A percentile compares a stretch with the other conserved stretches of the same genome.
Evolutionary conservation across 2,797 vertebrate genomes (phyloP).

Genomic region (Bradypodion pumilum): DNA sequence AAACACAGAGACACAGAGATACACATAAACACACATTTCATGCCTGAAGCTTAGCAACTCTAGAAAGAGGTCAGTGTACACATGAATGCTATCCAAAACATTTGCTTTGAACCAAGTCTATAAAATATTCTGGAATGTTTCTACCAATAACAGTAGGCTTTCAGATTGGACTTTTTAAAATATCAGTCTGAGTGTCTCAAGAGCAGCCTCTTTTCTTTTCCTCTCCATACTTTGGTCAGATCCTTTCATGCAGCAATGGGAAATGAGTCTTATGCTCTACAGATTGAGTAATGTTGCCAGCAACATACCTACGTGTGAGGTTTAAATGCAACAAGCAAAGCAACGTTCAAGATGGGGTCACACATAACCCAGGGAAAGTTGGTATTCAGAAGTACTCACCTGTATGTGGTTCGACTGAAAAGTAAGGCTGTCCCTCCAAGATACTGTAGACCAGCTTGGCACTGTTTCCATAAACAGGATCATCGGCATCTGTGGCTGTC

Average conservation of each 20-base stretch:
- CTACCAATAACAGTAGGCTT: neutral
- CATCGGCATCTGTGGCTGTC: slow-evolving; percentile 95
- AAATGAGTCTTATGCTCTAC: neutral
- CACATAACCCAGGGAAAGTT: neutral
- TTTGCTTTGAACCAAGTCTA: neutral
- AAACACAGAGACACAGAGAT: neutral
- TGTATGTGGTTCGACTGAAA: slow-evolving; percentile 95
- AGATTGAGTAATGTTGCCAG: neutral
- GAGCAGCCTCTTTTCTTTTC: neutral
- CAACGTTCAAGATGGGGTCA: accelerated
- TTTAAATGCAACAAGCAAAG: neutral
- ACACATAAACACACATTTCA: neutral
- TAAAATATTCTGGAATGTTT: neutral
- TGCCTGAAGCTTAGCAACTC: neutral
- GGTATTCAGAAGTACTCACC: slow-evolving; percentile 76
- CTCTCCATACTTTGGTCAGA: neutral
- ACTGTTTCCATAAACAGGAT: slow-evolving; percentile 97
- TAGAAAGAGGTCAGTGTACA: neutral
- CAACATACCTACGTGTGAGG: accelerated
- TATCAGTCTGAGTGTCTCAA: neutral
- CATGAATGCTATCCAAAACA: neutral
- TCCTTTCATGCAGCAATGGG: neutral
- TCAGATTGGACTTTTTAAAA: neutral
- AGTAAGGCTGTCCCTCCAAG: slow-evolving; percentile 97
- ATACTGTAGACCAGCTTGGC: slow-evolving; percentile 98